Evolutionary conservation across 2,888 invertebrate species (phyloP), one percentile per base, ranked within the genome.

Genomic region (Gymnocheta viridis): DNA sequence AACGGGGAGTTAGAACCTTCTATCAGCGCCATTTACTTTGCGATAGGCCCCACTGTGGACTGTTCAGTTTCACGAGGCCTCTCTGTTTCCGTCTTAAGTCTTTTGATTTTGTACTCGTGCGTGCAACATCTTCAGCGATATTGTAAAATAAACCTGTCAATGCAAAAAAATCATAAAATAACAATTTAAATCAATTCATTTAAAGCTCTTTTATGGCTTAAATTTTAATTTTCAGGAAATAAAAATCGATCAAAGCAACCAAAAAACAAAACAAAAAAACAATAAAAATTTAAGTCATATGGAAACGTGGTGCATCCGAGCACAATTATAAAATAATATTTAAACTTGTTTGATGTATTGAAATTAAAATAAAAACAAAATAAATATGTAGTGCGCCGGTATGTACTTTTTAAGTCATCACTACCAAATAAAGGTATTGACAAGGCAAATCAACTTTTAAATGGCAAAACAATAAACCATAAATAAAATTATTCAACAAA

Each of bases 341-440:
- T 29, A 19, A 73, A 73, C 47, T 60, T 17, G 24, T 41, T 38
- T 27, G 41, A 41, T 62, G 32, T 32, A 56, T 5, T 22, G n/a
- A 74, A 62, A 64, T 51, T 64, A 38, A 35, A 35, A 44, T n/a
- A n/a, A n/a, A n/a, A n/a, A 12, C 0, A n/a, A 67, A 24, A 27
- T 3, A 17, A n/a, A 35, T 19, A 35, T 14, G 19, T 1, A 12
- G n/a, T n/a, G 14, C 4, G 10, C 5, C 0, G 22, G 9, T 38
- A 22, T 60, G n/a, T 22, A 3, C 14, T n/a, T 12, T 47, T 32
- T 0, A 70, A 78, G 67, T 47, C 54, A 35, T 56, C 78, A 54
- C 58, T 74, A 67, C 81, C 84, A 78, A 77, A 77, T 81, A 77
- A 69, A 73, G 81, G 19, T 56, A 81, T 62, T 81, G 84, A 69